These are phyloP conservation scores for Anniella stebbinsi DNA, from an alignment of 2,797 vertebrate species.

Conservation along the genomic window DNA sequence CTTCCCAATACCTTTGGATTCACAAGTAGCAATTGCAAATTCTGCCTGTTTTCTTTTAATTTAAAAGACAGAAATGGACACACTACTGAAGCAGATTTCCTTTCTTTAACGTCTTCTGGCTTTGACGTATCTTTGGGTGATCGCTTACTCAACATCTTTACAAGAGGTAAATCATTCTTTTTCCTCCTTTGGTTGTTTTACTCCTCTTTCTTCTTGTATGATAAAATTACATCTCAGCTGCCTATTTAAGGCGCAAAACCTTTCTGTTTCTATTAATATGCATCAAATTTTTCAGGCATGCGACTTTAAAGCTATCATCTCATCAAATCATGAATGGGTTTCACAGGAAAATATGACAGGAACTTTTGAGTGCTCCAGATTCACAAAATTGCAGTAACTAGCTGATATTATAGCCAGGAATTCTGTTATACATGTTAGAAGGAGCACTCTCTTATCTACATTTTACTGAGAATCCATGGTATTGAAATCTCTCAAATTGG, in stretches of 20 bases:
- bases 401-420: not conserved
- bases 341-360: not conserved
- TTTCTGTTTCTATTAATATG: not conserved
- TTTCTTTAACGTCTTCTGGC: conserved; percentile 9
- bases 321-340: conserved; percentile 1
- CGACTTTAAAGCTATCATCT: not conserved
- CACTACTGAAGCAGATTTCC: not conserved
- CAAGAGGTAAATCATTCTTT: conserved; percentile 20
- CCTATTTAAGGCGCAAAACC: not conserved
- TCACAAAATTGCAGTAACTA: not conserved
- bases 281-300: not conserved
- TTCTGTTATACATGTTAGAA: not conserved
- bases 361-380: not conserved
- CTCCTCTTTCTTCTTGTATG: not conserved
- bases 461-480: not conserved
- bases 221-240: not conserved
- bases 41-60: not conserved
- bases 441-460: not conserved
- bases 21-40: not conserved
- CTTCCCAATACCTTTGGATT: conserved; percentile 1
- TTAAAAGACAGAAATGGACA: conserved; percentile 28
- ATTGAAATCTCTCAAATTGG: not conserved
- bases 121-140: conserved; percentile 15
- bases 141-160: not conserved
- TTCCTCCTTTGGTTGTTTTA: not conserved